Evolutionary conservation across 2,113 vertebrate genomes (phyloP).

Genomic region (Myotis yumanensis): DNA sequence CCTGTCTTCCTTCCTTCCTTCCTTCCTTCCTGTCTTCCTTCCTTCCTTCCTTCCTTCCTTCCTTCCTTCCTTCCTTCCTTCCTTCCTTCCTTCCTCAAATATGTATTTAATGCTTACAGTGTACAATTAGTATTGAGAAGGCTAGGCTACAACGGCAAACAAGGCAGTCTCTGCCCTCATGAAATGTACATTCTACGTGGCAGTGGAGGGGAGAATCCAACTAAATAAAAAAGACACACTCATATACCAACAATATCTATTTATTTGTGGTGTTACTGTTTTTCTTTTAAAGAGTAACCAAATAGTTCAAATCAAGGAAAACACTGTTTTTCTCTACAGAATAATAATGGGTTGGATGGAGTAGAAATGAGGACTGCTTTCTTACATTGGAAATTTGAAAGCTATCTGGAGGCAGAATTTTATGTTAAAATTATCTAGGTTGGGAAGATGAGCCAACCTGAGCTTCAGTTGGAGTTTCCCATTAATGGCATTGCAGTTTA

Average conservation of each 20-base stretch:
- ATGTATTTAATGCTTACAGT: not conserved
- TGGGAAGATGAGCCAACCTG: not conserved
- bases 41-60: too few relatives aligned
- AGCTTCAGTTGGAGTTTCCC: not conserved
- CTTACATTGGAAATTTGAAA: not conserved
- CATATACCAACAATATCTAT: not conserved
- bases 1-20: too few relatives aligned
- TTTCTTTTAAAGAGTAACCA: not conserved
- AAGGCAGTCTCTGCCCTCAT: not conserved
- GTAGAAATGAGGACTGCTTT: not conserved
- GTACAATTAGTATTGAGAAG: not conserved
- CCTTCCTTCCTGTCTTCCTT: too few relatives aligned
- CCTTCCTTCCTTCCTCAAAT: not conserved
- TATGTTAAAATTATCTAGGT: not conserved
- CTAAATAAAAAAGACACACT: not conserved
- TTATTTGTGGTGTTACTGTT: not conserved
- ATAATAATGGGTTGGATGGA: not conserved
- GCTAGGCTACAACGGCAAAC: not conserved
- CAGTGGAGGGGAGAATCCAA: not conserved
- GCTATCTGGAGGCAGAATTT: not conserved
- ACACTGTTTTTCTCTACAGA: not conserved
- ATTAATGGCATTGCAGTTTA: not conserved
- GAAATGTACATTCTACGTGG: not conserved
- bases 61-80: too few relatives aligned
- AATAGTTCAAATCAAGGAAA: not conserved